Conservation (phyloP, 2,113 vertebrate genomes). For the Erpornis zantholeuca region DNA sequence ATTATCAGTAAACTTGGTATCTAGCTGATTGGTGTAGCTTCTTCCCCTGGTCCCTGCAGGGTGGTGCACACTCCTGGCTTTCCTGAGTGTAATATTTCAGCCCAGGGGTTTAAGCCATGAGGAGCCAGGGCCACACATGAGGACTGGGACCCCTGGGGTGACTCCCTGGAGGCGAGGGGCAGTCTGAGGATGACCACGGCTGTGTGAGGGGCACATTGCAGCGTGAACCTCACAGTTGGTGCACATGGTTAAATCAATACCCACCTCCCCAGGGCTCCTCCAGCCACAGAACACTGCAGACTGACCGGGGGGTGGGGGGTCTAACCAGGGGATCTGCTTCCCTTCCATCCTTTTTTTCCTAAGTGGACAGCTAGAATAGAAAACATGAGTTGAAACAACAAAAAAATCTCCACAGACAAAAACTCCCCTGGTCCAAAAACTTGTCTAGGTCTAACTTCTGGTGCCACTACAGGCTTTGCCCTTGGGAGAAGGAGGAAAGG, state of each 20-base stretch:
- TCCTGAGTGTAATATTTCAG: background rate
- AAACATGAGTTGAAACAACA: background rate
- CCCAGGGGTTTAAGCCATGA: background rate
- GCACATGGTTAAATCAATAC: background rate
- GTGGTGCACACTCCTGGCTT: background rate
- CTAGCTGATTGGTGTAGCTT: background rate
- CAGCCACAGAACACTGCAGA: background rate
- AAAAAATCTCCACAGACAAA: no score
- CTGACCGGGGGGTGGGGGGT: rapidly evolving
- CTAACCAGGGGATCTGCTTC: background rate
- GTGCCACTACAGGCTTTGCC: background rate
- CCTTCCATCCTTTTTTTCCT: background rate
- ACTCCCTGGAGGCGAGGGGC: background rate
- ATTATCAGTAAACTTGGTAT: background rate
- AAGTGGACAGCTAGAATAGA: background rate
- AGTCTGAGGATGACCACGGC: background rate
- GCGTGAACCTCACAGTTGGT: background rate
- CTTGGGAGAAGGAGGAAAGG: background rate
- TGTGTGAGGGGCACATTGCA: background rate
- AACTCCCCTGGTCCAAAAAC: background rate
- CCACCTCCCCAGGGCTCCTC: background rate
- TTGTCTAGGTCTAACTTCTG: background rate
- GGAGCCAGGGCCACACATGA: background rate
- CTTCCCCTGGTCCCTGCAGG: background rate
- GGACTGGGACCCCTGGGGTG: background rate